Conservation (phyloP, 1,140 invertebrate genomes). For the Caenorhabditis tropicalis region DNA sequence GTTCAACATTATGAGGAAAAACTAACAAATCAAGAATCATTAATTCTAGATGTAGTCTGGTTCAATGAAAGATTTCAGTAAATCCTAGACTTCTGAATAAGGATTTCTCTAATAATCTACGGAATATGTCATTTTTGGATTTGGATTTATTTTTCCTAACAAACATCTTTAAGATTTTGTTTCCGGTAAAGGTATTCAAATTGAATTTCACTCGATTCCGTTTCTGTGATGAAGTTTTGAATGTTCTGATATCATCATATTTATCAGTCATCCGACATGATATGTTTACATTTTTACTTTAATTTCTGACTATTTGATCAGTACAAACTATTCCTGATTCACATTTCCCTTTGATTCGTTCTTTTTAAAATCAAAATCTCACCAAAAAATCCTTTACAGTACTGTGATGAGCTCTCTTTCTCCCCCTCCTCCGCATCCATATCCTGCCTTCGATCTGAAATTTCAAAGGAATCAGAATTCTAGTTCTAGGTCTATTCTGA, state of each 20-base stretch:
- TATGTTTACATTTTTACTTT: conserved; percentile 30
- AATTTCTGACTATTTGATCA: conserved; percentile 28
- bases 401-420: conserved; percentile 22
- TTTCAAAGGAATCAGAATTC: neutral
- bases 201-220: neutral
- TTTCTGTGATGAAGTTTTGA: neutral
- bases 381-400: conserved; percentile 35
- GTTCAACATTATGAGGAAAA: too few species aligned
- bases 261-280: neutral
- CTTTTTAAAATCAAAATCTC: neutral
- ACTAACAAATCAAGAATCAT: too few species aligned
- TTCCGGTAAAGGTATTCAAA: too few species aligned
- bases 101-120: too few species aligned
- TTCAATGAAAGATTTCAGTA: too few species aligned
- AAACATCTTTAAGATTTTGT: too few species aligned
- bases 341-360: neutral
- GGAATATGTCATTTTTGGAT: too few species aligned
- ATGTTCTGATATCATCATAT: neutral
- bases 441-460: conserved; percentile 13
- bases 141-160: too few species aligned
- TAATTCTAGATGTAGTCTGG: too few species aligned
- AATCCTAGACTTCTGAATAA: too few species aligned
- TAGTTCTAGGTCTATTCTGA: too few species aligned
- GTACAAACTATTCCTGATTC: neutral
- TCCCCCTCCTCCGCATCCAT: conserved; percentile 15